A percentile compares a stretch with the other conserved stretches of the same genome.
Evolutionary conservation across 1,140 invertebrate species (phyloP).

Genomic region (Papilio dardanus): DNA sequence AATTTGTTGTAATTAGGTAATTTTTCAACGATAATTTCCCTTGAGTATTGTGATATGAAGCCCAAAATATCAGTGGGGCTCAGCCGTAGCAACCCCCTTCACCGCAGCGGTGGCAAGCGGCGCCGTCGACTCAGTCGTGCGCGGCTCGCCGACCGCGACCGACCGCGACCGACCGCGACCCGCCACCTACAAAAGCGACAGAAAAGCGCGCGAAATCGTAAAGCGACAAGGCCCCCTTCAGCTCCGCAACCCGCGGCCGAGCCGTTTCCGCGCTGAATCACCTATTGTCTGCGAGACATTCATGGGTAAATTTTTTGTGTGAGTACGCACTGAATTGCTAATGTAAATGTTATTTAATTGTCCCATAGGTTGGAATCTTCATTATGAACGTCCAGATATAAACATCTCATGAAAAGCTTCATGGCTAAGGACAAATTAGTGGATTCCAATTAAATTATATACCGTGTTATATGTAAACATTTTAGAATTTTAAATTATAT

Average conservation of each 20-base stretch:
- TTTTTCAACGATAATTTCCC: background rate
- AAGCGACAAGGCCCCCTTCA: background rate
- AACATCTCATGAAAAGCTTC: background rate
- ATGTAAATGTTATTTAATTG: background rate
- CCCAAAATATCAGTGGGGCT: background rate
- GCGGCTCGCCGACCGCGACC: slow-evolving; percentile 30
- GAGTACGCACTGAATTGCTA: slow-evolving; percentile 43
- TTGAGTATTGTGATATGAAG: background rate
- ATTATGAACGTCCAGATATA: background rate
- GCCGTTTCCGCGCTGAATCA: slow-evolving; percentile 42
- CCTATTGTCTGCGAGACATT: background rate
- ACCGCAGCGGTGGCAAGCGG: background rate
- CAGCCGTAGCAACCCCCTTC: slow-evolving; percentile 32
- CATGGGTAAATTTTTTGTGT: slow-evolving; percentile 68
- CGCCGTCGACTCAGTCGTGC: slow-evolving; percentile 24
- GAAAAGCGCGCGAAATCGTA: slow-evolving; percentile 34
- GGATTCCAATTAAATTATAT: too few species aligned
- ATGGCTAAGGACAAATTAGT: too few species aligned
- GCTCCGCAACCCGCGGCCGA: slow-evolving; percentile 34
- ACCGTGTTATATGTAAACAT: too few species aligned
- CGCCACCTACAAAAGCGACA: too few species aligned
- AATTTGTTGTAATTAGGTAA: too few species aligned
- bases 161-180: background rate
- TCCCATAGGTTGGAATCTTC: background rate
- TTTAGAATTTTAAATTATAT: too few species aligned